A percentile compares a stretch with the other conserved stretches of the same genome.
Conservation (phyloP, 2,113 vertebrate species). For the Loxodonta africana region DNA sequence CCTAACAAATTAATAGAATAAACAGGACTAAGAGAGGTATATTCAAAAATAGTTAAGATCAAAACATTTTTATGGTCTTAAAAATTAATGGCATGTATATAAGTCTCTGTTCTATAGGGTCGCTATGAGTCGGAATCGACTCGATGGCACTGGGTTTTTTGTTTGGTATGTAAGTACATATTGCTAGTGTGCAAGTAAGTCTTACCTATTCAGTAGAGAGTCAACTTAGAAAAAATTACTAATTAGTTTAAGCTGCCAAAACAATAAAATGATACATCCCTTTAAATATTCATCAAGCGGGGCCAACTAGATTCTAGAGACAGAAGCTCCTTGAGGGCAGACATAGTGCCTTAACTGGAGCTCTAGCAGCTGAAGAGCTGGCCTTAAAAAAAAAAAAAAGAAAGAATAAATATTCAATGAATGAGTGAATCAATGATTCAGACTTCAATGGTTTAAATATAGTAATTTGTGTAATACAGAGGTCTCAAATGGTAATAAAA, state of each 20-base stretch:
- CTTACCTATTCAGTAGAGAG: neutral
- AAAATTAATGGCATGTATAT: neutral
- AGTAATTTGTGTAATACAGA: neutral
- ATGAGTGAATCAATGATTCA: constrained; percentile 17
- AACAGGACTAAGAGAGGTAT: constrained; percentile 13
- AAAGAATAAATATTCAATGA: neutral
- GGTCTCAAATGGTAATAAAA: neutral
- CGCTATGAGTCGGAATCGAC: no score
- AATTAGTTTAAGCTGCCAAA: neutral
- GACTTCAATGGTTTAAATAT: neutral
- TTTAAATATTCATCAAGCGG: constrained; percentile 5
- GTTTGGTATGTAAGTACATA: neutral
- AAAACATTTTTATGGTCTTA: constrained; percentile 36
- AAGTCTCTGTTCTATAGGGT: no score
- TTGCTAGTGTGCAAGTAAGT: neutral
- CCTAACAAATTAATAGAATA: constrained; percentile 60
- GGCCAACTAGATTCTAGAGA: neutral
- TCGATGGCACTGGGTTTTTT: no score
- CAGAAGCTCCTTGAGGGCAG: neutral
- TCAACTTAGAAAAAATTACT: neutral
- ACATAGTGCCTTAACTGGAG: neutral
- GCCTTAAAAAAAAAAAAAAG: neutral
- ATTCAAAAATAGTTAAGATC: constrained; percentile 50
- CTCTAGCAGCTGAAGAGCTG: neutral
- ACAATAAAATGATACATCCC: neutral